These are phyloP conservation scores for Clostera curtula DNA, from an alignment of 2,888 invertebrate species.

Conservation along the genomic window DNA sequence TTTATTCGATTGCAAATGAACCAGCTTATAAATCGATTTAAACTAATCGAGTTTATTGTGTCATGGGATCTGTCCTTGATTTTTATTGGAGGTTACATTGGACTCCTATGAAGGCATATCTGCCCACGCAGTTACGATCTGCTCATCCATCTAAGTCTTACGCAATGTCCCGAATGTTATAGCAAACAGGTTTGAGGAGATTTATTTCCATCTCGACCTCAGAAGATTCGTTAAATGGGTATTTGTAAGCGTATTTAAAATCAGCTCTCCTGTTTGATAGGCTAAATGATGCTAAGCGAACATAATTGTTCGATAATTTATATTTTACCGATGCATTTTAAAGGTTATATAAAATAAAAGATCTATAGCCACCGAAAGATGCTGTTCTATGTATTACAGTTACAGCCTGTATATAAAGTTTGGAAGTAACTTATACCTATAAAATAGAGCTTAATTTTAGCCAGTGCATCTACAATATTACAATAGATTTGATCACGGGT, in stretches of 20 bases:
- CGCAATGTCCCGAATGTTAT: constrained; percentile 39
- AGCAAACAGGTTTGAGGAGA: constrained; percentile 40
- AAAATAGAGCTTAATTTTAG: too few relatives aligned
- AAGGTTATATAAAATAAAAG: too few relatives aligned
- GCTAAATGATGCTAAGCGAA: constrained; percentile 19
- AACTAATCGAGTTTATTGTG: too few relatives aligned
- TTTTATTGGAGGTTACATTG: constrained; percentile 50
- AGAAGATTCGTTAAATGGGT: constrained; percentile 27
- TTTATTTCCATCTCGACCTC: constrained; percentile 36
- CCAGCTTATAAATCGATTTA: too few relatives aligned
- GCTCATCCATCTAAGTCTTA: constrained; percentile 39
- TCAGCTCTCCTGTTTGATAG: constrained; percentile 27
- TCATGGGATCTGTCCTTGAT: constrained; percentile 60
- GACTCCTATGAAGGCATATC: constrained; percentile 29
- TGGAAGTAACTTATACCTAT: too few relatives aligned
- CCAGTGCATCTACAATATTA: too few relatives aligned
- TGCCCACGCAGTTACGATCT: constrained; percentile 43
- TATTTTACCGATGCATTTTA: constrained; percentile 16
- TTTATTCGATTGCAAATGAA: too few relatives aligned
- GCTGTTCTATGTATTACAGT: too few relatives aligned
- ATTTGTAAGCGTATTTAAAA: constrained; percentile 28
- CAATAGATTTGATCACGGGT: too few relatives aligned
- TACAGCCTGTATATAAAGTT: too few relatives aligned
- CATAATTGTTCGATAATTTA: constrained; percentile 24
- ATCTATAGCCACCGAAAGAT: too few relatives aligned